Base-by-base conservation (phyloP, 2,888 invertebrate genomes). In the Hetaerina titia region DNA sequence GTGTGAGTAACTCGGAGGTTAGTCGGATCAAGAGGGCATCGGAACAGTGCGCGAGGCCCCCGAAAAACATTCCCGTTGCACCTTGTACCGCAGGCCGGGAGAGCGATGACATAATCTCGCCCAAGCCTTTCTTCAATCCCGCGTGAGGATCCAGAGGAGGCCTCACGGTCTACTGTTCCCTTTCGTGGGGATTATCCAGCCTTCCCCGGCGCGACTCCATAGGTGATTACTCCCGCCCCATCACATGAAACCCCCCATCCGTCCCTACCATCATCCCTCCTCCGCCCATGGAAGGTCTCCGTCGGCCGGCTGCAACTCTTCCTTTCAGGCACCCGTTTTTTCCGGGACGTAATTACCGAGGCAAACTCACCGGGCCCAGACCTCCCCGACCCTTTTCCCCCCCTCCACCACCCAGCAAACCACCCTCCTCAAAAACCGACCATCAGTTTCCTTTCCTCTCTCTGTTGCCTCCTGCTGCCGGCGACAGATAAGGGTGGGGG, bases 401-500 rank as follows among this genome's bases (percentile, higher is more conserved):
- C 4, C 25, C 81, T 31, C 6, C 81, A 6, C 31, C 60, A 11
- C 60, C 60, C 60, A 60, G 15, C 13, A 15, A 60, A 60, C 45
- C 45, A 31, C 81, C 31, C 11, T 9, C 81, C 81, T 81, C 81
- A 81, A 81, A 81, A 81, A 81, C 81, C 81, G 25, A 81, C 81
- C 81, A 81, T 81, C 81, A 81, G 81, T 31, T 13, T n/a, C n/a
- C 13, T 31, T 22, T 25, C 25, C 25, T 25, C 74, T 69, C 69
- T 22, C 22, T 9, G 57, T 31, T 90, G 90, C 63, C 90, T 90
- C 63, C 90, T 64, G 90, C 69, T 69, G 92, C 64, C 56, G 56
- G 69, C 31, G 92, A 92, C 92, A 92, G 90, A 90, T 90, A 90
- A 64, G 92, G 92, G 92, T 45, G 69, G 64, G 69, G 64, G 56